A percentile compares a stretch with the other conserved stretches of the same genome.
Conservation (phyloP, 1,140 invertebrate species). For the Phortica variegata region DNA sequence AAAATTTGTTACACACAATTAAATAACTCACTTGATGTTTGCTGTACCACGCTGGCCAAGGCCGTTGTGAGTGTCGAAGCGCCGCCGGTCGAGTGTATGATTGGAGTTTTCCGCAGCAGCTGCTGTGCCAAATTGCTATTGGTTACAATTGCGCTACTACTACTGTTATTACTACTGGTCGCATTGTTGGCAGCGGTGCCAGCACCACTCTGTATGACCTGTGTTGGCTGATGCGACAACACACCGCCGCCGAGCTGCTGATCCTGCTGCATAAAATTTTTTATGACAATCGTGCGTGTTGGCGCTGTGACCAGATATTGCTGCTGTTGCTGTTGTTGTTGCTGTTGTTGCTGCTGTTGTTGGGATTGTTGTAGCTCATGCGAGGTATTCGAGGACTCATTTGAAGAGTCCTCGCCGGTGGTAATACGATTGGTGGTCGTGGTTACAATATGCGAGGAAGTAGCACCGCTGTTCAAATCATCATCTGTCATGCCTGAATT, state of each 20-base stretch:
- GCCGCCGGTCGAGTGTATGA: constrained; percentile 44
- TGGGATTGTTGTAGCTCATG: constrained; percentile 34
- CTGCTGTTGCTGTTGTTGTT: constrained; percentile 27
- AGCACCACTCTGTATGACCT: constrained; percentile 51
- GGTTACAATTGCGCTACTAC: constrained; percentile 10
- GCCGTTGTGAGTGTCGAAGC: constrained; percentile 27
- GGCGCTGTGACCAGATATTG: constrained; percentile 40
- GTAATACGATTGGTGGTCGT: constrained; percentile 37
- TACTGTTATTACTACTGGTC: constrained; percentile 17
- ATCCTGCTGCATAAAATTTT: constrained; percentile 45
- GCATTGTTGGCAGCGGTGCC: constrained; percentile 34
- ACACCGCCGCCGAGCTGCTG: constrained; percentile 28
- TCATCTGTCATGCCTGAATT: constrained; percentile 40
- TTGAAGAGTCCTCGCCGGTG: constrained; percentile 48
- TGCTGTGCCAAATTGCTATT: constrained; percentile 32
- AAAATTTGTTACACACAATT: background rate
- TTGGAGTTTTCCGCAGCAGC: constrained; percentile 47
- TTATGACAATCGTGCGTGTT: constrained; percentile 48
- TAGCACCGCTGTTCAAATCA: constrained; percentile 16
- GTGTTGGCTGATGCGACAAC: constrained; percentile 35
- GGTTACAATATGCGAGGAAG: constrained; percentile 32
- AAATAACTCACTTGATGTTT: constrained; percentile 29
- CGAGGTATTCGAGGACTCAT: constrained; percentile 50
- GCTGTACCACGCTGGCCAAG: constrained; percentile 41
- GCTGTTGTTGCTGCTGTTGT: constrained; percentile 18